phyloP scores from a whole-genome alignment of 2,888 invertebrate species.

The Ochropacha duplaris region DNA sequence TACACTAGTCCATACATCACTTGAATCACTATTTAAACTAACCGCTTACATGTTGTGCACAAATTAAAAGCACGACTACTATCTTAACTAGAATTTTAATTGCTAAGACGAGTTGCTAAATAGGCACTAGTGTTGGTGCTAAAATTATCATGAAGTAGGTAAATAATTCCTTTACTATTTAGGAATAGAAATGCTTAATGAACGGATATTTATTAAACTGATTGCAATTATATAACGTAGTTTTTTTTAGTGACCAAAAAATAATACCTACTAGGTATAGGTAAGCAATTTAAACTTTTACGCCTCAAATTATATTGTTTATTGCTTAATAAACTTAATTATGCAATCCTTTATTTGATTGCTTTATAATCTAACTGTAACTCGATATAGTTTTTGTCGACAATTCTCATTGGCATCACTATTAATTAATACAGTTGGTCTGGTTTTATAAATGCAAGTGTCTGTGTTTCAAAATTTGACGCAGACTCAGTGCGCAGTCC shows the following conservation, averaged over 20 bases:
- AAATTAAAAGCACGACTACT: slow-evolving; percentile 67
- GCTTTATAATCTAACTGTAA: too few species aligned
- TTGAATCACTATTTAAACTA: slow-evolving; percentile 30
- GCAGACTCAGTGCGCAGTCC: slow-evolving; percentile 15
- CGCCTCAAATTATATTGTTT: too few species aligned
- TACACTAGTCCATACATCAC: slow-evolving; percentile 49
- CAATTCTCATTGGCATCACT: slow-evolving; percentile 14
- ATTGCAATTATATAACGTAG: neutral
- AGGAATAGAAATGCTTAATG: neutral
- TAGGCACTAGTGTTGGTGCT: slow-evolving; percentile 27
- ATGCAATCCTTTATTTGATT: too few species aligned
- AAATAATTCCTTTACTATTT: neutral
- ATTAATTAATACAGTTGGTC: slow-evolving; percentile 12
- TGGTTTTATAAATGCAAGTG: slow-evolving; percentile 39
- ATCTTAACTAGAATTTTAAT: slow-evolving; percentile 68
- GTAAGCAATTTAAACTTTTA: too few species aligned
- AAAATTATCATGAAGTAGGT: slow-evolving; percentile 23
- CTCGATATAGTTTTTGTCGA: too few species aligned
- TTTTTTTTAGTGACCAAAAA: neutral
- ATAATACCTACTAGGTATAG: too few species aligned
- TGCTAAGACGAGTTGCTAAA: slow-evolving; percentile 39
- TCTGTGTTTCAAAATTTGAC: slow-evolving; percentile 50
- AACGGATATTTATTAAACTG: neutral
- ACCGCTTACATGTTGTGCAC: slow-evolving; percentile 46
- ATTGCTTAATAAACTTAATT: too few species aligned